Evolutionary conservation across 2,113 vertebrate species (phyloP).

Genomic region (Amphilophus citrinellus): DNA sequence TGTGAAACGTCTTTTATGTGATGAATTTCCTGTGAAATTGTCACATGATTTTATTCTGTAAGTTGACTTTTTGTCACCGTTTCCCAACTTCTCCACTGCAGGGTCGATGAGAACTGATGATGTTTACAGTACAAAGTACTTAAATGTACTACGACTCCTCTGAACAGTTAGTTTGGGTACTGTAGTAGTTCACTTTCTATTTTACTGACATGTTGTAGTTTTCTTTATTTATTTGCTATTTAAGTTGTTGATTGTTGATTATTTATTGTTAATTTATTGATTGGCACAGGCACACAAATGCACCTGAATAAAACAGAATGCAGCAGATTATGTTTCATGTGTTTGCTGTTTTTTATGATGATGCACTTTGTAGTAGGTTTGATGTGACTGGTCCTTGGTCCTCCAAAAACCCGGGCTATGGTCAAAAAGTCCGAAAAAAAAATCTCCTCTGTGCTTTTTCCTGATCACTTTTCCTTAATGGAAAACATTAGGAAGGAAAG

Average conservation of each 20-base stretch:
- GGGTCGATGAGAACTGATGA: slow-evolving; percentile 1
- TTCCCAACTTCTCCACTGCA: background rate
- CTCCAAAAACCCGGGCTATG: too few species aligned
- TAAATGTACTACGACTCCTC: background rate
- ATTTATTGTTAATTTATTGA: slow-evolving; percentile 74
- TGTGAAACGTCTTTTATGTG: background rate
- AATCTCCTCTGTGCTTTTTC: too few species aligned
- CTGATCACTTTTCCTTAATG: background rate
- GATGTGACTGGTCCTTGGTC: background rate
- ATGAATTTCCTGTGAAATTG: background rate
- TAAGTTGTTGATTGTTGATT: slow-evolving; percentile 55
- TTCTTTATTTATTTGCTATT: slow-evolving; percentile 69
- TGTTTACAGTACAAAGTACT: slow-evolving; percentile 44
- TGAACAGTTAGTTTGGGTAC: slow-evolving; percentile 1
- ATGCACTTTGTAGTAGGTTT: background rate
- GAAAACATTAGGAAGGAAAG: background rate
- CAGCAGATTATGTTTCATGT: background rate
- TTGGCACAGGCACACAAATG: slow-evolving; percentile 18
- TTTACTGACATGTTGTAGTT: slow-evolving; percentile 30
- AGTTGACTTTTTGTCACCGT: background rate
- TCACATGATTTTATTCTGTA: background rate
- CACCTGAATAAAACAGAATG: slow-evolving; percentile 41
- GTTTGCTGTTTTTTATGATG: too few species aligned
- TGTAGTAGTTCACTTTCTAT: background rate
- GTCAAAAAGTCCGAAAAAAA: too few species aligned